phyloP scores from a whole-genome alignment of 2,113 vertebrate genomes.

The Chelonoidis abingdonii region DNA sequence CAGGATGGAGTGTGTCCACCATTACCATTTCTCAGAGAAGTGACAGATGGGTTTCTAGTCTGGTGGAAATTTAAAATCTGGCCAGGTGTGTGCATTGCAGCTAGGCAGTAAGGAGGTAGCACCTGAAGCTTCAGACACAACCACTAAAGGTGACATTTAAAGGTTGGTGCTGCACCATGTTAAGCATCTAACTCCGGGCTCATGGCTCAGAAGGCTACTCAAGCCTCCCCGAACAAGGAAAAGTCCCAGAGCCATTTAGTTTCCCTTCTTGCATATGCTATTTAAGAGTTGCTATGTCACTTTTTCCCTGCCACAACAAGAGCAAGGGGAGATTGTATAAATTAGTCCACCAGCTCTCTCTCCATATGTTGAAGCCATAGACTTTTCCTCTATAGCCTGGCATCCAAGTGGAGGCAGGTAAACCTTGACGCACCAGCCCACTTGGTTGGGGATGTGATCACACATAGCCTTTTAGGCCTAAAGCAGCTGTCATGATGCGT shows the following conservation, averaged over 20 bases:
- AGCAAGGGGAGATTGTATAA: background rate
- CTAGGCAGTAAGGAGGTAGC: background rate
- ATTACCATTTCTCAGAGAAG: background rate
- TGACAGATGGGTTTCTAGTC: background rate
- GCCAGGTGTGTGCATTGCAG: background rate
- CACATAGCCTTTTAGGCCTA: background rate
- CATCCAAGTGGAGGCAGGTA: background rate
- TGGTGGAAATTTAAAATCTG: background rate
- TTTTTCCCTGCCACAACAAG: background rate
- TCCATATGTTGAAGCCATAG: background rate
- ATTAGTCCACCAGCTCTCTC: background rate
- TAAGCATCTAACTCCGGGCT: background rate
- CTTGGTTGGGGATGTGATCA: background rate
- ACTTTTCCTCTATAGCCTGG: background rate
- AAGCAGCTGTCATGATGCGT: background rate
- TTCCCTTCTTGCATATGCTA: background rate
- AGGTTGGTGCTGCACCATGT: background rate
- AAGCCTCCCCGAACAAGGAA: background rate
- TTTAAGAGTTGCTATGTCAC: background rate
- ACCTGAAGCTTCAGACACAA: background rate
- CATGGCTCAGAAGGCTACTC: background rate
- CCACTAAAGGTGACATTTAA: background rate
- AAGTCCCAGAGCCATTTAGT: background rate
- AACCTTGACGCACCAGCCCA: background rate
- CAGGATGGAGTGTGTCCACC: constrained; percentile 1